Conservation (phyloP, 2,888 invertebrate genomes). For the Agriopis marginaria region DNA sequence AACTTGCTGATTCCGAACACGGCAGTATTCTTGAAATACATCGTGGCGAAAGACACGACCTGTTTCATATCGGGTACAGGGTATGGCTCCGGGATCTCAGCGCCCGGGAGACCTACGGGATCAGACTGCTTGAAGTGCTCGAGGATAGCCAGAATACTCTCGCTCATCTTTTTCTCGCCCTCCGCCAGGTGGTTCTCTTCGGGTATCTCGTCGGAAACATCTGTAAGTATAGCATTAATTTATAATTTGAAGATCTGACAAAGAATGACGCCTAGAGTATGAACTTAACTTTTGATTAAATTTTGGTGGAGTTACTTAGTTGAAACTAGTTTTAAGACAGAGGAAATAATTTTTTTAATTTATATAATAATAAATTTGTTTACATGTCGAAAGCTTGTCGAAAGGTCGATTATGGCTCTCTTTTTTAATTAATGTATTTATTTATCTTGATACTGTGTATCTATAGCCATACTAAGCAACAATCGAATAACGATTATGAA, state of each 20-base stretch:
- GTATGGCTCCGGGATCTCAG: slow-evolving; percentile 93
- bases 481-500: too few species aligned
- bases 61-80: slow-evolving; percentile 91
- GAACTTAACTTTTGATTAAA: too few species aligned
- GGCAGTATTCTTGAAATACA: slow-evolving; percentile 90
- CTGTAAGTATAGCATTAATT: slow-evolving; percentile 28
- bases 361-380: too few species aligned
- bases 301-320: too few species aligned
- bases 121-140: slow-evolving; percentile 94
- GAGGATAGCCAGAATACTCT: slow-evolving; percentile 89
- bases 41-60: slow-evolving; percentile 89
- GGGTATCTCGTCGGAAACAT: slow-evolving; percentile 43
- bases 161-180: slow-evolving; percentile 90
- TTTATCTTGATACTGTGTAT: too few species aligned
- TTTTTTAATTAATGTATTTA: too few species aligned
- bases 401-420: too few species aligned
- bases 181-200: slow-evolving; percentile 57
- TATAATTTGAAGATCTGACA: background rate
- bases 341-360: too few species aligned
- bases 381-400: too few species aligned
- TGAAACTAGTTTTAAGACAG: too few species aligned
- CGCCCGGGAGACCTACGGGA: slow-evolving; percentile 92
- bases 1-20: slow-evolving; percentile 93
- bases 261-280: too few species aligned
- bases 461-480: too few species aligned